A percentile compares a stretch with the other conserved stretches of the same genome.
phyloP scores from a whole-genome alignment of 2,888 invertebrate species.

The Zaprionus bogoriensis region DNA sequence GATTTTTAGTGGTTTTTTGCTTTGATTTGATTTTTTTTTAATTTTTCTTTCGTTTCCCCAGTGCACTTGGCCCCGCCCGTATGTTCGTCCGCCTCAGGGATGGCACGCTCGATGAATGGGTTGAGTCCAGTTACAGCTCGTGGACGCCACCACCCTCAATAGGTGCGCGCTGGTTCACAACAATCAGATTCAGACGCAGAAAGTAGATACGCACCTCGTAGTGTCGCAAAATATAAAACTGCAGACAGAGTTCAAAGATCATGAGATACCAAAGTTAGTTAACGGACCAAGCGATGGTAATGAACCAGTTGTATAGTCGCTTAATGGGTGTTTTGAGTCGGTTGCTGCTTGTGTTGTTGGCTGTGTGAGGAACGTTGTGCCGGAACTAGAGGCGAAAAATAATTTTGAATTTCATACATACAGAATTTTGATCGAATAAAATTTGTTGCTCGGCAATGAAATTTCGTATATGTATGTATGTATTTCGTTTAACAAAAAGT shows the following conservation, averaged over 20 bases:
- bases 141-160: conserved; percentile 29
- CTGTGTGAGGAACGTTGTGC: conserved; percentile 29
- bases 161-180: conserved; percentile 68
- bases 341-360: conserved; percentile 4
- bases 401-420: conserved; percentile 64
- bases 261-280: conserved; percentile 45
- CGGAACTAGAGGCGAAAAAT: conserved; percentile 37
- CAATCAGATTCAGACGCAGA: conserved; percentile 68
- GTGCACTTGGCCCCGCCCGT: not conserved
- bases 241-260: conserved; percentile 77
- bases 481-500: not conserved
- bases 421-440: conserved; percentile 52
- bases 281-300: not conserved
- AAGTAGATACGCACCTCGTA: conserved; percentile 71
- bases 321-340: not conserved
- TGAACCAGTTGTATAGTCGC: too few species aligned
- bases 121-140: not conserved
- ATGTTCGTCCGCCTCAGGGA: too few species aligned
- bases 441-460: conserved; percentile 19
- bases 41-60: not conserved
- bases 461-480: too few species aligned
- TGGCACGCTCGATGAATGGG: too few species aligned
- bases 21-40: not conserved
- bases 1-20: not conserved
- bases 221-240: conserved; percentile 76